phyloP scores from a whole-genome alignment of 2,113 vertebrate species.

The Thunnus thynnus region DNA sequence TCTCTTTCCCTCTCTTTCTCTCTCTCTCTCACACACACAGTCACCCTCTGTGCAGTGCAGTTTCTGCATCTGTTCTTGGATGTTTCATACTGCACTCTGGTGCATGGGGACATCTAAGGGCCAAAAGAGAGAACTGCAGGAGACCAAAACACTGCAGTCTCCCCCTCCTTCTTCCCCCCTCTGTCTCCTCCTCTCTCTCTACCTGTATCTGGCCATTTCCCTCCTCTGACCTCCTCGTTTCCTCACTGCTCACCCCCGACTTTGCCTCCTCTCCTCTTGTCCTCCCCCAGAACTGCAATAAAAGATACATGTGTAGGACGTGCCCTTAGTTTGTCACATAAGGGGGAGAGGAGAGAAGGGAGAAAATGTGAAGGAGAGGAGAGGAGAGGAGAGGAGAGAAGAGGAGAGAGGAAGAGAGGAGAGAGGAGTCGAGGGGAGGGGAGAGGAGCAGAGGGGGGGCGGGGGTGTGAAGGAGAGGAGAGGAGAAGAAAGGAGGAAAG shows the following conservation, averaged over 20 bases:
- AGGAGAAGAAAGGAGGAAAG: too few relatives aligned
- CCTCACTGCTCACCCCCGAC: neutral
- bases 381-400: too few relatives aligned
- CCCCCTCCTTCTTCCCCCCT: conserved; percentile 27
- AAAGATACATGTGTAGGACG: neutral
- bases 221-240: conserved; percentile 5
- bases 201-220: neutral
- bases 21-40: conserved; percentile 5
- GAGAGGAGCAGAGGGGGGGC: too few relatives aligned
- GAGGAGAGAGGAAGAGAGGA: too few relatives aligned
- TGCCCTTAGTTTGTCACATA: neutral
- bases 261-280: neutral
- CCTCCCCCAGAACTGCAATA: neutral
- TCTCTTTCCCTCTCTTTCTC: neutral
- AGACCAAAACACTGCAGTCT: conserved; percentile 77
- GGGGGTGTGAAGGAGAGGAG: too few relatives aligned
- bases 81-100: conserved; percentile 53
- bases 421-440: too few relatives aligned
- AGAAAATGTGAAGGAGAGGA: too few relatives aligned
- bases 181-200: neutral
- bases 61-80: conserved; percentile 9
- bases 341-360: neutral
- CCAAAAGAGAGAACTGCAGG: conserved; percentile 65
- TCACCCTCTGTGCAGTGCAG: conserved; percentile 43
- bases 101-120: conserved; percentile 74